A percentile compares a stretch with the other conserved stretches of the same genome.
Evolutionary conservation across 2,888 invertebrate species (phyloP).

Genomic region (Adelognathus sp.): DNA sequence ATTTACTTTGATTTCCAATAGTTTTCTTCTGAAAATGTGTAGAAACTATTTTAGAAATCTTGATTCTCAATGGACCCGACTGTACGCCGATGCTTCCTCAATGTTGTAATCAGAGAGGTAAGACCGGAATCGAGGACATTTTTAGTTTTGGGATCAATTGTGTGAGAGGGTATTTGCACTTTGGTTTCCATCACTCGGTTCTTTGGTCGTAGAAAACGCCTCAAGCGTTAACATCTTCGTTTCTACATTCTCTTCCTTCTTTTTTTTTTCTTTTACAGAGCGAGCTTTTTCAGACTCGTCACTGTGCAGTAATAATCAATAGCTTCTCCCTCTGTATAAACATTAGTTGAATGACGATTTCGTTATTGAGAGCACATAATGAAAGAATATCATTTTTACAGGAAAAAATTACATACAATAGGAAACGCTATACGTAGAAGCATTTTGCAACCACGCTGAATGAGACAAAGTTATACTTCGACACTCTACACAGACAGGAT

Average conservation of each 20-base stretch:
- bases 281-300: constrained; percentile 18
- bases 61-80: too few relatives aligned
- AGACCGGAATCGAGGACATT: constrained; percentile 29
- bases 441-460: constrained; percentile 73
- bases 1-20: too few relatives aligned
- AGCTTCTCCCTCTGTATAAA: constrained; percentile 49
- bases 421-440: constrained; percentile 34
- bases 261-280: constrained; percentile 48
- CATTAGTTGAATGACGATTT: constrained; percentile 39
- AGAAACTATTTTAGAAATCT: too few relatives aligned
- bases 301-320: constrained; percentile 44
- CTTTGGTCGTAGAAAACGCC: constrained; percentile 64
- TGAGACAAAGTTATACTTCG: constrained; percentile 31
- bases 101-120: too few relatives aligned
- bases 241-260: constrained; percentile 50
- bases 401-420: neutral
- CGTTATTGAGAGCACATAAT: constrained; percentile 35
- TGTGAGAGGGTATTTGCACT: constrained; percentile 64
- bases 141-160: constrained; percentile 23
- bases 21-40: neutral
- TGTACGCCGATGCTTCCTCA: too few relatives aligned
- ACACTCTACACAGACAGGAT: constrained; percentile 61
- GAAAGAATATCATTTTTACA: constrained; percentile 3
- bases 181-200: constrained; percentile 65
- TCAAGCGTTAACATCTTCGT: constrained; percentile 46